Percentiles rank a stretch among this genome's conserved stretches.
Conservation (phyloP, 2,113 vertebrate species). For the Hydropotes inermis region DNA sequence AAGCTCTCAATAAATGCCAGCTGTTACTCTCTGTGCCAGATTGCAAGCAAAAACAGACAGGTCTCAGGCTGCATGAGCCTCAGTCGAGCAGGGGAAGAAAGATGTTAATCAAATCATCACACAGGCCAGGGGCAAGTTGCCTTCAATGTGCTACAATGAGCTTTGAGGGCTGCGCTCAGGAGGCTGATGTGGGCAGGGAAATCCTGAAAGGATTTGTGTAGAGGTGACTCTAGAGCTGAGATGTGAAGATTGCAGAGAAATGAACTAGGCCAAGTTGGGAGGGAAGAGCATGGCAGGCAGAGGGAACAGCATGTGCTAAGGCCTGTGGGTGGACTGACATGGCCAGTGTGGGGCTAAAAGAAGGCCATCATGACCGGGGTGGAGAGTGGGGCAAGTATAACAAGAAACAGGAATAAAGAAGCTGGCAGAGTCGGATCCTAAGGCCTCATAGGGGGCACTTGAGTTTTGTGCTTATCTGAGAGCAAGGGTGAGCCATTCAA, state of each 20-base stretch:
- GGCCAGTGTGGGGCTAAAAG: not conserved
- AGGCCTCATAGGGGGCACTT: not conserved
- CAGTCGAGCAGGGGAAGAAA: not conserved
- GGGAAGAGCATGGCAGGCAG: not conserved
- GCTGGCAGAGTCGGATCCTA: not conserved
- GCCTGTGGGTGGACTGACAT: fast-evolving
- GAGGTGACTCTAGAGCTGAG: not conserved
- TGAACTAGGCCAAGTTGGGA: not conserved
- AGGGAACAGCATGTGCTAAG: not conserved
- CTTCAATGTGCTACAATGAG: not conserved
- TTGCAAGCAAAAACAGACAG: not conserved
- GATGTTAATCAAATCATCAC: not conserved
- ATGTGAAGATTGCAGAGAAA: not conserved
- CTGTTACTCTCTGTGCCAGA: not conserved
- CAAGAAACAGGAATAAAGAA: not conserved
- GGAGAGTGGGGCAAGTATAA: not conserved
- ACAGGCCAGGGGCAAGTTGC: not conserved
- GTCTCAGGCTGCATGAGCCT: not conserved
- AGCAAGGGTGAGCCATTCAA: not conserved
- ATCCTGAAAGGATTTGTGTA: not conserved
- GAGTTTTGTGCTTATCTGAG: not conserved
- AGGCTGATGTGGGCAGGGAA: not conserved
- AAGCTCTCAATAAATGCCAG: too few species aligned
- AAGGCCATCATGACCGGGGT: not conserved
- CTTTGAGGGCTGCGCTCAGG: fast-evolving